Evolutionary conservation across 2,113 vertebrate species (phyloP), one percentile per base, ranked within the genome.

Genomic region (Grus americana): DNA sequence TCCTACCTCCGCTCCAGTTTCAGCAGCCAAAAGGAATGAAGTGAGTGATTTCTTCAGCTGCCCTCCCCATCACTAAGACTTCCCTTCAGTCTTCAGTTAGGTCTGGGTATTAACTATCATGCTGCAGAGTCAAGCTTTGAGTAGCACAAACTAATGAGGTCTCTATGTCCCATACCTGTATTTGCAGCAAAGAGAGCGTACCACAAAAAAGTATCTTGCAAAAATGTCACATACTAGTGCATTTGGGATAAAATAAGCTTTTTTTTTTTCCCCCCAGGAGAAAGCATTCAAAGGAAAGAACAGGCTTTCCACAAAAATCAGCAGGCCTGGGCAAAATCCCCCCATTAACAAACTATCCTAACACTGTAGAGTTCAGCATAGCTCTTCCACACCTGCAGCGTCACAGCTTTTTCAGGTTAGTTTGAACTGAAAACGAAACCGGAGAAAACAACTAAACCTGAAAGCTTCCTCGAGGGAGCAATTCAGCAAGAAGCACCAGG

Each of bases 361-460:
- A 32, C 12, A 6, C 61, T 3, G 4, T 0, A 8, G 44, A 38
- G 38, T 13, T 55, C 36, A 34, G 46, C 10, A 1, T 6, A 34
- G 67, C 52, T 30, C 19, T 20, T 15, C 46, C 44, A 29, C 2
- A 5, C 42, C 63, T 38, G 62, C 67, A 62, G 16, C 5, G 0
- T 15, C 71, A 61, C 66, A 17, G 44, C 49, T n/a, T 27, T 52
- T n/a, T n/a, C 0, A 5, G 54, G 38, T 59, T 19, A 17, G 12
- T 16, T 26, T n/a, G 54, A 59, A 23, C 20, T 32, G 38, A 68
- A 68, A 94, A 50, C 1, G 0, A 22, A 81, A 68, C 59, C 7
- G 24, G 32, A 58, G 52, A 47, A 42, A 74, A 70, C 23, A 32
- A 24, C 70, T 27, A 32, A 54, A 44, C 49, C 46, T 8, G 22